phyloP scores from a whole-genome alignment of 2,797 vertebrate genomes.

The Gouania willdenowi region DNA sequence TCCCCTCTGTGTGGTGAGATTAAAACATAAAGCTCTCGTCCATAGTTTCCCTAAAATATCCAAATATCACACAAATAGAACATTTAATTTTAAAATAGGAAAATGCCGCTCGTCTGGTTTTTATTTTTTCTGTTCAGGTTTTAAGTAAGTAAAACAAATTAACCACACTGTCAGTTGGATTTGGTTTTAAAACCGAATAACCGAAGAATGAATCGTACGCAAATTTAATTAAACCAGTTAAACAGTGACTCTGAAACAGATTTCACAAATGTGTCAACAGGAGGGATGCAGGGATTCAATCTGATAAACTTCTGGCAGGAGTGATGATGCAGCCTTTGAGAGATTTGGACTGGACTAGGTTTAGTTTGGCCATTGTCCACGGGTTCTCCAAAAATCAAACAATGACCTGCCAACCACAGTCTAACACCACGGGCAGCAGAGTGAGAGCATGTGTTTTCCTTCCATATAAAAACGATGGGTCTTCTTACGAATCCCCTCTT shows the following conservation, averaged over 20 bases:
- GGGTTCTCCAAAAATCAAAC: conserved; percentile 28
- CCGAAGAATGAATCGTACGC: too few species aligned
- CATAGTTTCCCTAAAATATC: too few species aligned
- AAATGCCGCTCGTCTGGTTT: too few species aligned
- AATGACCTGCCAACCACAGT: conserved; percentile 43
- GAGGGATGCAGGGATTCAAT: conserved; percentile 13
- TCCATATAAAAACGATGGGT: conserved; percentile 43
- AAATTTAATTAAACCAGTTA: not conserved
- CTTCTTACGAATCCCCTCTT: conserved; percentile 23
- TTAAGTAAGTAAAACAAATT: too few species aligned
- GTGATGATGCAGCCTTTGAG: conserved; percentile 16
- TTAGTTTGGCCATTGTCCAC: conserved; percentile 36
- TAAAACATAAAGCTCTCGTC: too few species aligned
- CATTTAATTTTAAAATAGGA: too few species aligned
- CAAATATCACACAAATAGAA: too few species aligned
- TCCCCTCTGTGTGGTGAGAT: too few species aligned
- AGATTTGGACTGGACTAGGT: conserved; percentile 39
- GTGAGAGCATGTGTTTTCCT: conserved; percentile 17
- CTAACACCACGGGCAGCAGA: conserved; percentile 49
- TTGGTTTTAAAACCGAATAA: too few species aligned
- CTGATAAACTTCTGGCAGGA: conserved; percentile 24
- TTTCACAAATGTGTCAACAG: conserved; percentile 7
- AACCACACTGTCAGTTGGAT: too few species aligned
- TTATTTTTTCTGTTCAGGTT: too few species aligned
- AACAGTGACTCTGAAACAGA: conserved; percentile 1